Percentiles rank a stretch among this genome's conserved stretches.
Evolutionary conservation across 2,888 invertebrate species (phyloP).

Genomic region (Cantharis flavilabris): DNA sequence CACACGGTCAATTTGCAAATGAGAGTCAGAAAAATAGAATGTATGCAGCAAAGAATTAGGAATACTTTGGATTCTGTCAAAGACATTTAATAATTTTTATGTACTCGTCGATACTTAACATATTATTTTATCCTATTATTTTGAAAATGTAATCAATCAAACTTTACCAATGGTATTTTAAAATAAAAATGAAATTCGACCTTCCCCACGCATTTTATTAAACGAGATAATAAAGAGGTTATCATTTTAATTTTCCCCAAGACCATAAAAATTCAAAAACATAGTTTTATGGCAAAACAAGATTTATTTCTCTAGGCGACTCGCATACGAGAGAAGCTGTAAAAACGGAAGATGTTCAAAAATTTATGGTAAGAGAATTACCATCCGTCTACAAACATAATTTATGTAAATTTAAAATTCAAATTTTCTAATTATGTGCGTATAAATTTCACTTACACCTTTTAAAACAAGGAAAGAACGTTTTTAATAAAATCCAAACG

Average conservation of each 20-base stretch:
- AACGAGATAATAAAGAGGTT: background rate
- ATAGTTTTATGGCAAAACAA: background rate
- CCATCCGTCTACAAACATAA: background rate
- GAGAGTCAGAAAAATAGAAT: conserved; percentile 10
- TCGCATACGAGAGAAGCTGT: background rate
- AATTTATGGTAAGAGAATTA: background rate
- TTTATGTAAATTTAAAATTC: background rate
- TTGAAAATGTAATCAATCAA: background rate
- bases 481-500: background rate
- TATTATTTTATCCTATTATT: background rate
- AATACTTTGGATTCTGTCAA: conserved; percentile 11
- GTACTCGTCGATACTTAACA: background rate
- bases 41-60: conserved; percentile 20
- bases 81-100: background rate
- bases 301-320: background rate
- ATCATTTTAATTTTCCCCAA: background rate
- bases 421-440: background rate
- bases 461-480: background rate
- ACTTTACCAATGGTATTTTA: background rate
- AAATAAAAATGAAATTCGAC: background rate
- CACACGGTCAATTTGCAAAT: conserved; percentile 8
- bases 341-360: background rate
- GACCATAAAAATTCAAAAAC: background rate
- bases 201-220: background rate
- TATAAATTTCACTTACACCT: background rate